A percentile compares a stretch with the other conserved stretches of the same genome.
These are phyloP conservation scores for Ia io DNA, from an alignment of 2,113 vertebrate genomes.

Conservation along the genomic window DNA sequence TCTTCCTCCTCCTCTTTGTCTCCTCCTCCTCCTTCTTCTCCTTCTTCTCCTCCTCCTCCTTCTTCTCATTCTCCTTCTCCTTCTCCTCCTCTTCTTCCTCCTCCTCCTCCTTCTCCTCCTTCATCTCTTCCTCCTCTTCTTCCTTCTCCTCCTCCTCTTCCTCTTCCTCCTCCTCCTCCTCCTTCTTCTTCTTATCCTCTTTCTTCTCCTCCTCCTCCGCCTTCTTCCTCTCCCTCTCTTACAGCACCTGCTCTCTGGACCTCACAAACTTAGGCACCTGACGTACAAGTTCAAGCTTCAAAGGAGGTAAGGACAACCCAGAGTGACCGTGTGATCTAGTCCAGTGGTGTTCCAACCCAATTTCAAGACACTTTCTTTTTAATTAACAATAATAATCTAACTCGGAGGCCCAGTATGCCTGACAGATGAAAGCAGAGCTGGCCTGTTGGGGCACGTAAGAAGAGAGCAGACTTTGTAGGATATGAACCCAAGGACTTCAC, in stretches of 20 bases:
- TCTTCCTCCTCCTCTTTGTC: too few species aligned
- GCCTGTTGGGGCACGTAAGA: neutral
- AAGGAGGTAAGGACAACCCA: neutral
- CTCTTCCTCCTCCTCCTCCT: neutral
- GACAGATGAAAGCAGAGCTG: neutral
- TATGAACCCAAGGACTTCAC: neutral
- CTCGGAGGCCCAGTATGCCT: neutral
- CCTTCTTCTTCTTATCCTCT: too few species aligned
- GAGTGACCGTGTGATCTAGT: neutral
- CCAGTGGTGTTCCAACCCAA: neutral
- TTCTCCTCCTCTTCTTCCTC: too few species aligned
- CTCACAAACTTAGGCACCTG: neutral
- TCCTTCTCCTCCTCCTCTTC: accelerated
- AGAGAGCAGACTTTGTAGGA: neutral
- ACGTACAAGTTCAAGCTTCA: neutral
- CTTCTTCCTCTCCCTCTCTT: too few species aligned
- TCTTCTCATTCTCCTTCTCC: too few species aligned
- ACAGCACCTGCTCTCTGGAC: neutral
- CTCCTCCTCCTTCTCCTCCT: accelerated
- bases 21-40: too few species aligned
- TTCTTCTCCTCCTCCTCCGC: too few species aligned
- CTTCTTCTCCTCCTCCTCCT: too few species aligned
- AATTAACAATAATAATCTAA: neutral
- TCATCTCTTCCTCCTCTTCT: accelerated
- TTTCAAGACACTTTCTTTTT: neutral